Percentiles rank a stretch among this genome's conserved stretches.
Evolutionary conservation across 2,888 invertebrate species (phyloP).

Genomic region (Camptogramma bilineatum): DNA sequence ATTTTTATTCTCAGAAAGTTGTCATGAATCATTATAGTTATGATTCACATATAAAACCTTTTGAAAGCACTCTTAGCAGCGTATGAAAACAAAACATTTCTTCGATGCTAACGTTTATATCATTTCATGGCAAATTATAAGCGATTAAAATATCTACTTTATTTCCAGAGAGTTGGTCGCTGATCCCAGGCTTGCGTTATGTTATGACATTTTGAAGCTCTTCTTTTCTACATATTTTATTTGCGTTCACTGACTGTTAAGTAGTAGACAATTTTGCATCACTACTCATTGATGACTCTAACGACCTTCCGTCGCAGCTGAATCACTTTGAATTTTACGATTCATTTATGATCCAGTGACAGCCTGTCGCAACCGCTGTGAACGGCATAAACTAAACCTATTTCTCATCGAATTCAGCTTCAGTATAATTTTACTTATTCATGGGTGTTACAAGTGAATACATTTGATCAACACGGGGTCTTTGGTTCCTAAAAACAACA

Average conservation of each 20-base stretch:
- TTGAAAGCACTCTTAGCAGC: background rate
- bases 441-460: background rate
- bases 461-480: background rate
- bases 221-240: no score
- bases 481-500: constrained; percentile 1
- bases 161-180: no score
- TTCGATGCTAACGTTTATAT: no score
- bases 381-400: background rate
- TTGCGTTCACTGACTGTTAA: no score
- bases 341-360: background rate
- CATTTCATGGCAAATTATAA: no score
- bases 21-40: background rate
- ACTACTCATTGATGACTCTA: background rate
- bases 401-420: background rate
- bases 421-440: background rate
- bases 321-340: background rate
- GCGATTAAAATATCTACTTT: no score
- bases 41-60: background rate
- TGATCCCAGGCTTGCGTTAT: no score
- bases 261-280: background rate
- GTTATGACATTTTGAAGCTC: no score
- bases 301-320: background rate
- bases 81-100: background rate
- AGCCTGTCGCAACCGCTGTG: background rate
- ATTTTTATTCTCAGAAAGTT: constrained; percentile 6